Base-by-base conservation (phyloP, 23 tunicate genomes). In the Botrylloides violaceus region DNA sequence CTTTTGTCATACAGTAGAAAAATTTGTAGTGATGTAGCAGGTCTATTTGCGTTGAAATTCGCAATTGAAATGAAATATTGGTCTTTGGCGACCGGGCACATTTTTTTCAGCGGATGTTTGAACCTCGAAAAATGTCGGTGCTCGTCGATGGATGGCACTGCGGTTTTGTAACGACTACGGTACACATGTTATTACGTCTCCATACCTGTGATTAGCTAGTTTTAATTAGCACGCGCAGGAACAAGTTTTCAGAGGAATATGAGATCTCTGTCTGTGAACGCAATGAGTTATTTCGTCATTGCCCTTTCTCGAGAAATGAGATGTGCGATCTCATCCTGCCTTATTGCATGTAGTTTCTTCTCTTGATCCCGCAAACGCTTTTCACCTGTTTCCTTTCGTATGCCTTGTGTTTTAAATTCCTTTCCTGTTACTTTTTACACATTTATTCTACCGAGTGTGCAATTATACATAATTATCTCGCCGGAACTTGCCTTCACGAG, bases 81-180 rank as follows among this genome's bases (percentile, higher is more conserved):
- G n/a, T n/a, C n/a, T n/a, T n/a, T n/a, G 53, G 9, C 53, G 53
- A 43, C 53, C 15, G 12, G 9, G 53, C 53, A 9, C 35, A 4
- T 29, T 31, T 19, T 27, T 31, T 43, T 43, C 47, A 30, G 58
- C 74, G 74, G 74, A 68, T 68, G 74, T 43, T 19, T 30, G 56
- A 68, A 22, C 74, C 37, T 39, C 58, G 29, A 31, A 31, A 68
- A 36, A 43, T 32, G 47, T 37, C 74, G 28, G 57, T 68, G 74
- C 37, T 43, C 26, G 56, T 9, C 58, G 30, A 37, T 35, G 74
- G 37, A 53, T 68, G 74, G 74, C 58, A 68, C 74, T 68, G 74
- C 74, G 74, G 74, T 68, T 56, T 35, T 68, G 74, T 68, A 68
- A 43, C 29, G 58, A 25, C 74, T 39, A n/a, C 58, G 74, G 21